A percentile compares a stretch with the other conserved stretches of the same genome.
phyloP scores from a whole-genome alignment of 37 sponge, comb jelly and placozoan species.

The Hexactinellida sp. region DNA sequence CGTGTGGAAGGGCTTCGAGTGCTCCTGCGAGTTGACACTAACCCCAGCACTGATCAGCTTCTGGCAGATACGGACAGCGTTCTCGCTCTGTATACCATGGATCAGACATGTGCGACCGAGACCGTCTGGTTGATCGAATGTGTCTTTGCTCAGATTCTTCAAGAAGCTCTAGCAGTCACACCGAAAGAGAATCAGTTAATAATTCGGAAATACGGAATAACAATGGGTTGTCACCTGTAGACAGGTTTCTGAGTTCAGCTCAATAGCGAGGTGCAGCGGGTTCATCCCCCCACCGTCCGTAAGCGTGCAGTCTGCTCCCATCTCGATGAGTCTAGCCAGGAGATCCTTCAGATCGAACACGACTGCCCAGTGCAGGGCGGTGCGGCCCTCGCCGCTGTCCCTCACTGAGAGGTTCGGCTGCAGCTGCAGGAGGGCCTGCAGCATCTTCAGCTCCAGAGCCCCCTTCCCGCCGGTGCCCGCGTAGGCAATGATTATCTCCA shows the following conservation, averaged over 20 bases:
- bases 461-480: neutral
- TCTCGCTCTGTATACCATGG: neutral
- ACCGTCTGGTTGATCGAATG: neutral
- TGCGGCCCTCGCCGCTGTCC: conserved; percentile 49
- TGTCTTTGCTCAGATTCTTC: neutral
- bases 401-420: neutral
- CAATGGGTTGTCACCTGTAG: neutral
- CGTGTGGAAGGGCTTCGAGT: neutral
- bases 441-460: neutral
- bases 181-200: neutral
- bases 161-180: neutral
- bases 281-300: conserved; percentile 53
- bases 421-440: neutral
- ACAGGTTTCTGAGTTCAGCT: conserved; percentile 28
- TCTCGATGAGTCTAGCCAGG: conserved; percentile 32
- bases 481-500: neutral
- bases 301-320: conserved; percentile 20
- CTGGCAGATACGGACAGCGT: neutral
- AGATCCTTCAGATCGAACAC: conserved; percentile 42
- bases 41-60: conserved; percentile 1
- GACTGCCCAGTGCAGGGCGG: conserved; percentile 65
- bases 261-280: conserved; percentile 53
- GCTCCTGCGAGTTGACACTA: neutral
- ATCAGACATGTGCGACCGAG: neutral
- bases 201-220: neutral